phyloP scores from a whole-genome alignment of 2,797 vertebrate genomes.

The Manis javanica region DNA sequence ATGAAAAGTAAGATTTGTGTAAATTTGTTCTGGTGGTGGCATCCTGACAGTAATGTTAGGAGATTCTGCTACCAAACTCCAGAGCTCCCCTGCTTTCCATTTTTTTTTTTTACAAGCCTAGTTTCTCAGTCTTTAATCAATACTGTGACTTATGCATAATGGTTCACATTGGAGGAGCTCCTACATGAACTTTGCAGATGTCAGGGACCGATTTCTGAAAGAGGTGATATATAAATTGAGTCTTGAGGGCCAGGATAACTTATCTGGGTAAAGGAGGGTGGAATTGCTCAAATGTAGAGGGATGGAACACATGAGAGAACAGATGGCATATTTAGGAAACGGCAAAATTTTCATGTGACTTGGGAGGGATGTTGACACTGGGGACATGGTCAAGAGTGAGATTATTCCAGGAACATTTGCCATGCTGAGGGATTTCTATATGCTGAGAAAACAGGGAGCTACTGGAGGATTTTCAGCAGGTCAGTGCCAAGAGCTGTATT shows the following conservation, averaged over 20 bases:
- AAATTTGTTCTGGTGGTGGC: neutral
- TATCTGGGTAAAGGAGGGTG: neutral
- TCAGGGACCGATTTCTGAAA: neutral
- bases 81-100: neutral
- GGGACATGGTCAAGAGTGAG: neutral
- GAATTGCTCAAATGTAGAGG: neutral
- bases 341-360: neutral
- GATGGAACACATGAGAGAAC: neutral
- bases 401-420: neutral
- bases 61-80: neutral
- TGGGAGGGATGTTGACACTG: neutral
- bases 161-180: neutral
- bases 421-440: neutral
- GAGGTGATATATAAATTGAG: neutral
- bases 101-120: neutral
- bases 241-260: neutral
- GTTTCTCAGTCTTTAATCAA: neutral
- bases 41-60: neutral
- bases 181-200: neutral
- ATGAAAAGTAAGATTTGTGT: neutral
- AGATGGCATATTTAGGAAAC: neutral
- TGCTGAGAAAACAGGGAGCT: neutral
- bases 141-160: neutral
- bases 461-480: neutral
- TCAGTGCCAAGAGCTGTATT: fast-evolving